A percentile compares a stretch with the other conserved stretches of the same genome.
These are phyloP conservation scores for Pachycephus smyrnensis DNA, from an alignment of 2,888 invertebrate genomes.

Conservation along the genomic window DNA sequence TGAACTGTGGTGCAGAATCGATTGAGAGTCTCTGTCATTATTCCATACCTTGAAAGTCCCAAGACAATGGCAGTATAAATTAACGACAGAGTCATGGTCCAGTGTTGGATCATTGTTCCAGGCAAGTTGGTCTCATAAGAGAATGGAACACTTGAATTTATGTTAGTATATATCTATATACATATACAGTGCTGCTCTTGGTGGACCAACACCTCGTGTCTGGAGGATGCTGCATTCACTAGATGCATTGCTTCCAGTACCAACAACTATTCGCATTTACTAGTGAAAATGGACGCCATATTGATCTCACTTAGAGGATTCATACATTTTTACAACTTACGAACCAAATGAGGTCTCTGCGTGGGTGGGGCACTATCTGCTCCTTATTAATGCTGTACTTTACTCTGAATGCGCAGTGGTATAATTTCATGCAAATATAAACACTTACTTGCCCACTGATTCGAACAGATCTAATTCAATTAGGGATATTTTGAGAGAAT, in stretches of 20 bases:
- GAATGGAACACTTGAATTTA: neutral
- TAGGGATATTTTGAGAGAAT: conserved; percentile 9
- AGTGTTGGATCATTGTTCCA: neutral
- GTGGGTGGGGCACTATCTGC: neutral
- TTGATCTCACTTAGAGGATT: neutral
- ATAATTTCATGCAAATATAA: conserved; percentile 58
- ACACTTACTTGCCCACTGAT: conserved; percentile 47
- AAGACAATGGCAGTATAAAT: neutral
- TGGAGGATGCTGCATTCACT: neutral
- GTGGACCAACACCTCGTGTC: neutral
- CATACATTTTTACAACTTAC: neutral
- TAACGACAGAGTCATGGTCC: neutral
- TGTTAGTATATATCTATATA: neutral
- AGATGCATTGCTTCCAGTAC: neutral
- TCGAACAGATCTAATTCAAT: conserved; percentile 31
- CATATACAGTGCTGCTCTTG: neutral
- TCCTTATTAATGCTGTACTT: conserved; percentile 41
- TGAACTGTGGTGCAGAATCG: neutral
- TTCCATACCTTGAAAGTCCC: neutral
- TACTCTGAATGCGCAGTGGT: conserved; percentile 29
- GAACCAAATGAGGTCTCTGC: neutral
- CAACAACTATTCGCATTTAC: neutral
- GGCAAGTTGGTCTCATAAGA: neutral
- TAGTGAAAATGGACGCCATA: neutral
- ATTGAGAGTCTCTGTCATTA: neutral